Base-by-base conservation (phyloP, 1,140 invertebrate genomes). In the Aleiodes sp. region DNA sequence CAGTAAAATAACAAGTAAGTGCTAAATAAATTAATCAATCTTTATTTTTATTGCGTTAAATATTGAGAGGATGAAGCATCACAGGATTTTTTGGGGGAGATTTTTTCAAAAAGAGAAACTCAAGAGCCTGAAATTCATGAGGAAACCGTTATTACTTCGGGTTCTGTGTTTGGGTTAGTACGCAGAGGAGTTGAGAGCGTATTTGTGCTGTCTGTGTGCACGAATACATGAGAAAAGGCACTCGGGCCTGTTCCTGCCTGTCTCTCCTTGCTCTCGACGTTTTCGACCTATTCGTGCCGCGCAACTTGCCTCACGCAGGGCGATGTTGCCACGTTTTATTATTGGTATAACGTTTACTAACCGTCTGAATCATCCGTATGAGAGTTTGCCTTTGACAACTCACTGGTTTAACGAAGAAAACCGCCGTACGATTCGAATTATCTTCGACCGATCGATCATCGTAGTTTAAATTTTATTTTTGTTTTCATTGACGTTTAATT, bases 281-380 rank as follows among this genome's bases (percentile, higher is more conserved):
- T 75, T 69, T 69, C 56, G 70, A 33, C 65, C 68, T 78, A 79
- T 78, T 79, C 75, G 75, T 76, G 65, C 76, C 73, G 78, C 78
- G 78, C 78, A 79, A 78, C 73, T 74, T 71, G 71, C 52, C 75
- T 72, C 76, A 79, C 77, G 77, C 73, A 80, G 75, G 43, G 65
- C 75, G 31, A 14, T 33, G 78, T 79, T 80, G 78, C 70, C 77
- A 72, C 66, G 43, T 71, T 62, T 72, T 12, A 43, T 43, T 43
- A 14, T 43, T 14, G 1, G 35, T 9, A n/a, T n/a, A 12, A 14
- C 14, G 39, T 43, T 14, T 43, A 16, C 39, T 6, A 43, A 43
- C 39, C 39, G n/a, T 43, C 39, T 43, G 39, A 43, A 63, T 26
- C 29, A 67, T 7, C 43, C n/a, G 24, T 56, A 57, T 6, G 21